Conservation (phyloP, 2,113 vertebrate species). For the Pyrgilauda ruficollis region DNA sequence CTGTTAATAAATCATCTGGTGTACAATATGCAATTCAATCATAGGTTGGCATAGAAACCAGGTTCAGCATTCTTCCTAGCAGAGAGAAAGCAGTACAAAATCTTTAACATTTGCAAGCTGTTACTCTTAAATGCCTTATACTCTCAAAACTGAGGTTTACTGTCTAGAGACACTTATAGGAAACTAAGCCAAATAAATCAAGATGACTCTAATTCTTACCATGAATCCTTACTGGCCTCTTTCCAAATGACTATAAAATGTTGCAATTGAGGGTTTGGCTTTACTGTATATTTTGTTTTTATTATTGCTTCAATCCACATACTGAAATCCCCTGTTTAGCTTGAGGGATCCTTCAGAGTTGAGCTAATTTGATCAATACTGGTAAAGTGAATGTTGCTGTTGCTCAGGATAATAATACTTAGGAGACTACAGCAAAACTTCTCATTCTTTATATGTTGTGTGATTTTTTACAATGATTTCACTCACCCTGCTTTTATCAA, state of each 20-base stretch:
- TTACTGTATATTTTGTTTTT: not conserved
- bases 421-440: not conserved
- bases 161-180: not conserved
- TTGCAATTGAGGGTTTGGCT: not conserved
- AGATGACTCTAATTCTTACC: not conserved
- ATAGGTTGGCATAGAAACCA: not conserved
- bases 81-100: not conserved
- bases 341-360: not conserved
- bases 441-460: not conserved
- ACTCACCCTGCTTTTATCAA: not conserved
- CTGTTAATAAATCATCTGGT: not conserved
- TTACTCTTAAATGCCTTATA: not conserved
- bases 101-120: not conserved
- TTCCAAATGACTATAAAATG: not conserved
- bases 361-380: not conserved
- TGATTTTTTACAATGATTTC: not conserved
- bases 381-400: not conserved
- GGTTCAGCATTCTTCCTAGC: not conserved
- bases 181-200: slow-evolving; percentile 16
- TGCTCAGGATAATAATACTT: not conserved
- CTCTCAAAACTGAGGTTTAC: not conserved
- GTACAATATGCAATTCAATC: not conserved
- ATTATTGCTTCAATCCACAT: not conserved
- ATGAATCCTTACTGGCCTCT: not conserved
- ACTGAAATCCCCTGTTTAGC: not conserved